Conservation (phyloP, 2,888 invertebrate species). For the Pinctada fucata region DNA sequence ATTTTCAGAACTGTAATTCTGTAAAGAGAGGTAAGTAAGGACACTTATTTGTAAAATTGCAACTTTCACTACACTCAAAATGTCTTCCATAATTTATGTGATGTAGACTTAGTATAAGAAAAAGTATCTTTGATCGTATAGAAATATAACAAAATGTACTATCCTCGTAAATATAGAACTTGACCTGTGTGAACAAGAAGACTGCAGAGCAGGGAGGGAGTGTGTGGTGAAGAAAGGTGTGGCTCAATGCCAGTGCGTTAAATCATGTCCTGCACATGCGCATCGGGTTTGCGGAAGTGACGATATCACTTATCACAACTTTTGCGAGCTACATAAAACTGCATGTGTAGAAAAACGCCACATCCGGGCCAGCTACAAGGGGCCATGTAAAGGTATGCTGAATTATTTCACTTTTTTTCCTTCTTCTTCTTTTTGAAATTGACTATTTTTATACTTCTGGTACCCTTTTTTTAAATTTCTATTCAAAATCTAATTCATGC, state of each 20-base stretch:
- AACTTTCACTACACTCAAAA: no score
- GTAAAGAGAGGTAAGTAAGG: no score
- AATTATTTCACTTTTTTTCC: background rate
- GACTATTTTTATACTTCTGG: no score
- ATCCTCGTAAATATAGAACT: background rate
- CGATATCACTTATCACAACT: conserved; percentile 22
- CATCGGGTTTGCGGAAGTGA: conserved; percentile 26
- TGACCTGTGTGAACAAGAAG: conserved; percentile 8
- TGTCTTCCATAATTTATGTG: no score
- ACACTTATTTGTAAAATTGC: no score
- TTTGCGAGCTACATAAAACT: conserved; percentile 20
- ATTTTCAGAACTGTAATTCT: no score
- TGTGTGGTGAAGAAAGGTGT: conserved; percentile 19
- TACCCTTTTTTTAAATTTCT: no score
- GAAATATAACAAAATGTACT: no score
- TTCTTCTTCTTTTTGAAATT: no score
- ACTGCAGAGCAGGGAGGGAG: conserved; percentile 17
- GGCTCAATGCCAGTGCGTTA: conserved; percentile 16
- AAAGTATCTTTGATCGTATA: no score
- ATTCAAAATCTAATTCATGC: no score
- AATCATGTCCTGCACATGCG: conserved; percentile 18
- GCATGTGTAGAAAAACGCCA: conserved; percentile 23
- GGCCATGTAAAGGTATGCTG: conserved; percentile 15
- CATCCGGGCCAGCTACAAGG: conserved; percentile 16
- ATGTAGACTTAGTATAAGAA: no score